Percentiles rank a stretch among this genome's conserved stretches.
These are phyloP conservation scores for Diuraphis noxia DNA, from an alignment of 1,140 invertebrate genomes.

Conservation along the genomic window DNA sequence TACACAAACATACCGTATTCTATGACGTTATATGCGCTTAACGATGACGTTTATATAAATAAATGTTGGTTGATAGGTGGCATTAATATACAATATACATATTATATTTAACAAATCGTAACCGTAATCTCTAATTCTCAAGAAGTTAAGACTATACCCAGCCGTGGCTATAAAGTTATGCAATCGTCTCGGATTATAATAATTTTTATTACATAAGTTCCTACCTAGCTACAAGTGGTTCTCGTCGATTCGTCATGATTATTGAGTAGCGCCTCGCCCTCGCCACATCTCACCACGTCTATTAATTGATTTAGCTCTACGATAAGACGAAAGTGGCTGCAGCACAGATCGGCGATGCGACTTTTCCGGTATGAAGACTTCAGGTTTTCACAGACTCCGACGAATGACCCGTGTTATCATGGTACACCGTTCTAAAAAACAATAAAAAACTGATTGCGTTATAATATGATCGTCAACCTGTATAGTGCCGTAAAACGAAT, in stretches of 20 bases:
- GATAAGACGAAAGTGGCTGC: neutral
- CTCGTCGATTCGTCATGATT: too few species aligned
- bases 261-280: too few species aligned
- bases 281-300: too few species aligned
- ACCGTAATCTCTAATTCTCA: neutral
- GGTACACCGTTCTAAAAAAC: neutral
- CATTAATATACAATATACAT: neutral
- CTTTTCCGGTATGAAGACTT: neutral
- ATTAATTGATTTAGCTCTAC: neutral
- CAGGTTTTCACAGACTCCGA: neutral
- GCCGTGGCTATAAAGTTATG: neutral
- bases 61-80: neutral
- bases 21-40: neutral
- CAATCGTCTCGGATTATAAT: neutral
- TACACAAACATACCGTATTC: neutral
- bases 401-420: neutral
- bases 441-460: neutral
- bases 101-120: neutral
- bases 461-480: neutral
- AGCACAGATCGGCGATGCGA: neutral
- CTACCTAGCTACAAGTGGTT: neutral
- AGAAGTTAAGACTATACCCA: neutral
- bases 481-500: neutral
- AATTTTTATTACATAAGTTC: neutral
- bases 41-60: too few species aligned